These are phyloP conservation scores for Cydia splendana DNA, from an alignment of 1,140 invertebrate species.

Conservation along the genomic window DNA sequence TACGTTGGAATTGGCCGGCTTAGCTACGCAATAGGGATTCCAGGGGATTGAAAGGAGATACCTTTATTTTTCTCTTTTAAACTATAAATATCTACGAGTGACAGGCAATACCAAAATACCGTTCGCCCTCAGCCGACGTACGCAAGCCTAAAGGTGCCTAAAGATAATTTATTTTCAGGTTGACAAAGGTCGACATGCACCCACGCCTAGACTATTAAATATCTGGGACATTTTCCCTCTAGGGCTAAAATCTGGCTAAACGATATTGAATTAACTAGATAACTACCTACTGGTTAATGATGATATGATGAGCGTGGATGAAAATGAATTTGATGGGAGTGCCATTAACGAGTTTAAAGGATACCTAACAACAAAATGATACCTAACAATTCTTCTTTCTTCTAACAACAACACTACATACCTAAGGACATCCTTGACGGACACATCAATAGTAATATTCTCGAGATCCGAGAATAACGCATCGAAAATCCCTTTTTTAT, in stretches of 20 bases:
- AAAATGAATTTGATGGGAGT: no score
- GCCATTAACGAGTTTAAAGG: not conserved
- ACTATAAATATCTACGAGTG: not conserved
- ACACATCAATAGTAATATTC: conserved; percentile 74
- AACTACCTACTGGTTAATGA: no score
- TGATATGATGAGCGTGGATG: no score
- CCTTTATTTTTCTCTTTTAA: no score
- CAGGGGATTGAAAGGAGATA: not conserved
- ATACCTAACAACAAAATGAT: no score
- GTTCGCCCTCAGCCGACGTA: not conserved
- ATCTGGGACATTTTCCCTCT: not conserved
- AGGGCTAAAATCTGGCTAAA: no score
- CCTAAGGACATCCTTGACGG: conserved; percentile 72
- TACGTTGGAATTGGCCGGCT: no score
- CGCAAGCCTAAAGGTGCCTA: not conserved
- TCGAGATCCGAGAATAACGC: conserved; percentile 75
- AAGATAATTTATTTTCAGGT: not conserved
- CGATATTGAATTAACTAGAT: no score
- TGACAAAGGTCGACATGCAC: not conserved
- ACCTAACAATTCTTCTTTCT: no score
- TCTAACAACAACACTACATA: conserved; percentile 41
- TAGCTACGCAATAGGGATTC: no score
- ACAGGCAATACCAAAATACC: not conserved
- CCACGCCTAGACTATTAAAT: not conserved
- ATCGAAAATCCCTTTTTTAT: conserved; percentile 81